These are phyloP conservation scores for Crossoptilon crossoptilon DNA, from an alignment of 2,797 vertebrate genomes.

Conservation along the genomic window DNA sequence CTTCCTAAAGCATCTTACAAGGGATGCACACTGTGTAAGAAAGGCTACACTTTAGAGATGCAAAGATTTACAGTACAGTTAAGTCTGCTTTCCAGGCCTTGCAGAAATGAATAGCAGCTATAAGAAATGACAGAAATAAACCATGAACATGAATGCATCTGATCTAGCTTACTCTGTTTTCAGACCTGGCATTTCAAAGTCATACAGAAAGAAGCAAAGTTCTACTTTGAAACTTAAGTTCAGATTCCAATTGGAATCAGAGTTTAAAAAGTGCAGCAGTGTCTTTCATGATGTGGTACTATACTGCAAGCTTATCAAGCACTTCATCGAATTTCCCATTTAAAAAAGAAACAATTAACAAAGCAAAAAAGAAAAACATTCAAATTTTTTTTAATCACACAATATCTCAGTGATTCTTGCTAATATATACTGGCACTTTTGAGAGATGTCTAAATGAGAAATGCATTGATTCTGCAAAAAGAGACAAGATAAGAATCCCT, in stretches of 20 bases:
- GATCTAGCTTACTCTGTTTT: background rate
- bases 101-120: background rate
- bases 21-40: background rate
- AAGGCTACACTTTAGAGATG: background rate
- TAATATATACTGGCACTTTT: background rate
- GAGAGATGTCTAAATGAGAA: background rate
- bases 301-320: background rate
- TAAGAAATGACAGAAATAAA: background rate
- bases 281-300: background rate
- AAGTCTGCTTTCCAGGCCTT: background rate
- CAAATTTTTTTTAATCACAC: background rate
- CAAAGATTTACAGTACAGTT: accelerated
- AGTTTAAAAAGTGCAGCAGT: background rate
- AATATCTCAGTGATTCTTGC: accelerated
- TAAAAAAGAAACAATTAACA: accelerated
- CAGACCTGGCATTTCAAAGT: background rate
- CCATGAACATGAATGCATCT: background rate
- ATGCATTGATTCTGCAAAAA: background rate
- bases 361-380: background rate
- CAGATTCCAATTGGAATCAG: background rate
- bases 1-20: background rate
- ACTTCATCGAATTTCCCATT: background rate
- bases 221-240: background rate
- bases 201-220: background rate
- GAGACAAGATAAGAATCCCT: background rate